Evolutionary conservation across 2,113 vertebrate species (phyloP), one percentile per base, ranked within the genome.

Genomic region (Phainopepla nitens): DNA sequence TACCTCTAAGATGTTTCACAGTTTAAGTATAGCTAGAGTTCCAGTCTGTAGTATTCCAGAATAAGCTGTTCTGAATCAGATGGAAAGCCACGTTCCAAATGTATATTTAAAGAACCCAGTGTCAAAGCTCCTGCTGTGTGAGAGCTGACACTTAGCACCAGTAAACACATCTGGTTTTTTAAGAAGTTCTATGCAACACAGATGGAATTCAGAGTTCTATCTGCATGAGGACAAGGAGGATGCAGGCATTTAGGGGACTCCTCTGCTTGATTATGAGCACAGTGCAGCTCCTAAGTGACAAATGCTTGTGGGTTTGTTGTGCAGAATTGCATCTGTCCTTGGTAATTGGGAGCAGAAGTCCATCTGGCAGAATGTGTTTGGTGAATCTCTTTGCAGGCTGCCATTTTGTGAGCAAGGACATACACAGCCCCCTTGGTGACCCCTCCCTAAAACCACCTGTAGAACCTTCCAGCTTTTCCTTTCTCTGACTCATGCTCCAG

Each of bases 401-500:
- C 75, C 71, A 86, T 89, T 94, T 81, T 83, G 71, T 60, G 56
- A 91, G 35, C 64, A 87, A 62, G 78, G 82, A 66, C 27, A 42
- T 28, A 54, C 14, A 62, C 47, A 77, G 16, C 23, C 31, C 86
- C 47, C 75, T 90, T 5, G 2, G 60, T 84, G 54, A 82, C 33
- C 64, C 88, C 87, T 96, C 89, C 96, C 73, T 88, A 82, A 93
- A 93, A 69, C 61, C 82, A 90, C 92, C 90, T 83, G 49, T 91
- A 86, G 82, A 88, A 94, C 76, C 71, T 92, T 91, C 82, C 96
- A 97, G 85, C 80, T 96, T 87, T 69, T 94, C 56, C 50, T 87
- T 85, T 84, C 90, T 81, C 76, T 35, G 64, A 33, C 60, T 95
- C 51, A 72, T 68, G 66, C 35, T 94, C 62, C 89, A 76, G 62